Evolutionary conservation across 2,797 vertebrate genomes (phyloP), one percentile per base, ranked within the genome.

Genomic region (Myotis findleyi): DNA sequence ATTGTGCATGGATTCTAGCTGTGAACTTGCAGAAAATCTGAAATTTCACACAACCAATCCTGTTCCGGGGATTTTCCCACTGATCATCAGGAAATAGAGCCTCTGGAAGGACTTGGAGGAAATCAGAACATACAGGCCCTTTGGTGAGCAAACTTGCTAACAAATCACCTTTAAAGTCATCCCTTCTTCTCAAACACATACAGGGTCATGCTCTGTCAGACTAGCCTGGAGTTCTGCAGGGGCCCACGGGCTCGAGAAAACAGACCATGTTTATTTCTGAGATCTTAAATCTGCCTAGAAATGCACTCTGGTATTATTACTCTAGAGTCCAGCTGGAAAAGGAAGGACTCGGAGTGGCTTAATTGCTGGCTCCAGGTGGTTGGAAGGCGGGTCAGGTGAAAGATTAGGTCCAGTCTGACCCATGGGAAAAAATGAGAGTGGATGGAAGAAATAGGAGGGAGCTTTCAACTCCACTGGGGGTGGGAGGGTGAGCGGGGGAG

Each of bases 1-100:
- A 98, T 97, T 98, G 97, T 98, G 95, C 92, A 55, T 90, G 84
- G 94, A 92, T 97, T 97, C 98, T 97, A 97, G 96, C 98, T 97
- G 93, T 95, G 96, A 98, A 96, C 85, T 96, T 95, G 94, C 96
- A 96, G 96, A 98, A 96, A 98, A 97, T 97, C 97, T 97, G 94
- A 96, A 82, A 97, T 98, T 98, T 97, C 97, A 97, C 82, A 93
- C 49, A 76, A 94, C 88, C 96, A 97, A 97, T 98, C 97, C 97
- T 98, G 88, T 97, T 96, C 85, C 76, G 66, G 87, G 96, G 96
- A 97, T 97, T 96, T 89, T 92, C 14, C 72, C 88, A 87, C 86
- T 38, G 72, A 95, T 84, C 27, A 27, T 49, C 18, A 14, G 44
- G 84, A 97, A 96, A 84, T 23, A 62, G 41, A 3, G 93, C 76